Evolutionary conservation across 2,888 invertebrate species (phyloP).

Genomic region (Aplocera efformata): DNA sequence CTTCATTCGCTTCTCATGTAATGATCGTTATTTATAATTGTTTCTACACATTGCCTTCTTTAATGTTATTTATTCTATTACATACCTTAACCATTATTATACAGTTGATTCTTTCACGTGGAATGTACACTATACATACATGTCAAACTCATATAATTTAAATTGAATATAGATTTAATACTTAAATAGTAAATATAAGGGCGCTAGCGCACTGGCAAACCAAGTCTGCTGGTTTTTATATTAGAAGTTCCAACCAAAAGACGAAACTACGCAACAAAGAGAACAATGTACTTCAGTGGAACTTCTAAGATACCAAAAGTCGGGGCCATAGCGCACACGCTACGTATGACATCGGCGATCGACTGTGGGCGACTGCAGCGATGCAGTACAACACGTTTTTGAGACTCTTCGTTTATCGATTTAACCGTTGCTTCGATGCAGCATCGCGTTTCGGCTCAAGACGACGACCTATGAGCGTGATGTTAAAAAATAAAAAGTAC

Average conservation of each 20-base stretch:
- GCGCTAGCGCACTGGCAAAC: slow-evolving; percentile 21
- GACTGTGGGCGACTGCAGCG: no score
- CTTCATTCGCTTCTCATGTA: slow-evolving; percentile 6
- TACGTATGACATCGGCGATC: no score
- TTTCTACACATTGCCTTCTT: slow-evolving; percentile 20
- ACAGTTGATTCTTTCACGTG: slow-evolving; percentile 35
- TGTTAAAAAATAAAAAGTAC: no score
- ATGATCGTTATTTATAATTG: slow-evolving; percentile 14
- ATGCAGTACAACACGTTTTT: no score
- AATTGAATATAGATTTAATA: slow-evolving; percentile 44
- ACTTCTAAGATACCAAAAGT: no score
- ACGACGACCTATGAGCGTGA: no score
- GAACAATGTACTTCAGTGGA: no score
- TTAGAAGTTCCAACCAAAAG: slow-evolving; percentile 3
- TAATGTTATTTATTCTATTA: slow-evolving; percentile 22
- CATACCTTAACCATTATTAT: slow-evolving; percentile 28
- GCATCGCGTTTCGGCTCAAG: no score
- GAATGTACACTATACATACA: slow-evolving; percentile 46
- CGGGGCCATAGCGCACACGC: no score
- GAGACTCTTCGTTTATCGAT: no score
- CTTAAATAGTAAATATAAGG: slow-evolving; percentile 43
- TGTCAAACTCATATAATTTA: slow-evolving; percentile 46
- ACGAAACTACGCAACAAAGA: no score
- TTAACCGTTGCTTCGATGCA: no score
- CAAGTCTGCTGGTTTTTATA: slow-evolving; percentile 27